These are phyloP conservation scores for Meda fulgida DNA, from an alignment of 2,797 vertebrate genomes.

Conservation along the genomic window DNA sequence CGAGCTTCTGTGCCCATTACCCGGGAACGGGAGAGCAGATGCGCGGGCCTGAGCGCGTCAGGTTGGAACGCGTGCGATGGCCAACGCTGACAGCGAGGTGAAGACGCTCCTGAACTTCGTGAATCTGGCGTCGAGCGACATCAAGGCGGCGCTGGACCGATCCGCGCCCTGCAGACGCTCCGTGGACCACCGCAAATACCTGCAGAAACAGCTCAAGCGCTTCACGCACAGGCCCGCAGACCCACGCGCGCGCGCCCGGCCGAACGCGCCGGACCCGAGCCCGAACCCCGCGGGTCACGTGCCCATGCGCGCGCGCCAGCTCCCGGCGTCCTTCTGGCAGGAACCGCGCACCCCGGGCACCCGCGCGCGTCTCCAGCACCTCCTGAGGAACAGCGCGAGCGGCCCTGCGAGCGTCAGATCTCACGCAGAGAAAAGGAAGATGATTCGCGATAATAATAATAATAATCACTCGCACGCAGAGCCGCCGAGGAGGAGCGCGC, in stretches of 20 bases:
- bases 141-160: slow-evolving; percentile 97
- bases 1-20: neutral
- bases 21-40: neutral
- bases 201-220: slow-evolving; percentile 96
- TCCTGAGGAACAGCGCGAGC: slow-evolving; percentile 66
- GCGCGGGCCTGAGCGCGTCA: too few relatives aligned
- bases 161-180: slow-evolving; percentile 96
- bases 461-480: slow-evolving; percentile 71
- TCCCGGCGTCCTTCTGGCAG: slow-evolving; percentile 98
- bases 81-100: slow-evolving; percentile 93
- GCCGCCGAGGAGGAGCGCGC: slow-evolving; percentile 73
- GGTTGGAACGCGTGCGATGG: slow-evolving; percentile 76
- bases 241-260: slow-evolving; percentile 63
- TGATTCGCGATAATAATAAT: slow-evolving; percentile 57
- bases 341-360: slow-evolving; percentile 84
- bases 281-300: slow-evolving; percentile 71
- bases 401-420: slow-evolving; percentile 54
- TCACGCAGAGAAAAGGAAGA: slow-evolving; percentile 67
- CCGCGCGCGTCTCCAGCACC: slow-evolving; percentile 64
- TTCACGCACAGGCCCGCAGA: slow-evolving; percentile 95
- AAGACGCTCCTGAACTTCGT: slow-evolving; percentile 98
- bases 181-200: slow-evolving; percentile 96
- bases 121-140: slow-evolving; percentile 97
- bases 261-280: slow-evolving; percentile 55
- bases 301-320: slow-evolving; percentile 98